Evolutionary conservation across 2,113 vertebrate species (phyloP).

Genomic region (Paradoxurus hermaphroditus): DNA sequence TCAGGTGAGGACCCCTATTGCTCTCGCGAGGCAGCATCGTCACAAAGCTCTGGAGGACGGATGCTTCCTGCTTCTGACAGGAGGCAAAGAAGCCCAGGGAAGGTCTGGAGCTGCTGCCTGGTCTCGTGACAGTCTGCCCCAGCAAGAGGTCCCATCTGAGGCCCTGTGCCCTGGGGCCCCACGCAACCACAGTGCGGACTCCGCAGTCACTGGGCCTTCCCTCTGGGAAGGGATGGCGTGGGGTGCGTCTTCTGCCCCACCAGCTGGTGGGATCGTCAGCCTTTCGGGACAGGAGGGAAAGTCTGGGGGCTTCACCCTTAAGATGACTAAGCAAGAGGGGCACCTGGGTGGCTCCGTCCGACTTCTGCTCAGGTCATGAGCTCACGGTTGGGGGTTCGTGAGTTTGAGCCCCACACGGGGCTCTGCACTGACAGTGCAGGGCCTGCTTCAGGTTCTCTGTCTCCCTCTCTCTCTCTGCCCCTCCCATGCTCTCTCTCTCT

Average conservation of each 20-base stretch:
- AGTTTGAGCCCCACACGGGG: too few relatives aligned
- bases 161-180: not conserved
- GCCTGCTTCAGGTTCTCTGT: too few relatives aligned
- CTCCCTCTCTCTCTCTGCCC: too few relatives aligned
- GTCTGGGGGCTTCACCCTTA: not conserved
- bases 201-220: not conserved
- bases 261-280: not conserved
- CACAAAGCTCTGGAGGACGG: not conserved
- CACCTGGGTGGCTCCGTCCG: too few relatives aligned
- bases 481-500: too few relatives aligned
- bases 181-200: fast-evolving
- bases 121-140: fast-evolving
- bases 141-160: not conserved
- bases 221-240: not conserved
- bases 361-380: too few relatives aligned
- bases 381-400: too few relatives aligned
- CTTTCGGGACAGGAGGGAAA: not conserved
- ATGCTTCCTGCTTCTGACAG: not conserved
- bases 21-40: fast-evolving
- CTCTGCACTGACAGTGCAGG: too few relatives aligned
- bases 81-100: not conserved
- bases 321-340: not conserved
- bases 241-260: not conserved
- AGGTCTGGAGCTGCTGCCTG: not conserved
- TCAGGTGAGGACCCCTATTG: not conserved